Evolutionary conservation across 2,888 invertebrate species (phyloP).

Genomic region (Ichneumon xanthorius): DNA sequence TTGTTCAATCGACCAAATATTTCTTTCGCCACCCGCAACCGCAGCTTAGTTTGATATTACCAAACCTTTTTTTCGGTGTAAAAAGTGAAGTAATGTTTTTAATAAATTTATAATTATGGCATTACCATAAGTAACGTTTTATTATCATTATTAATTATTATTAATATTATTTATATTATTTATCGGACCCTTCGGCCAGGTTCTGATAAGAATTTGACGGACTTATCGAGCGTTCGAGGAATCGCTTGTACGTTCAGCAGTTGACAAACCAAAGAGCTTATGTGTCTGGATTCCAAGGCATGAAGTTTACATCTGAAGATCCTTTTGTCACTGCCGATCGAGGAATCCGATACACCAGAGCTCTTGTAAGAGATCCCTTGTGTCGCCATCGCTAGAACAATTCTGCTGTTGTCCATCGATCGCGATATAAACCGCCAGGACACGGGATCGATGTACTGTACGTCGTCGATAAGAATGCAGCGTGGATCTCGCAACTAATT

Average conservation of each 20-base stretch:
- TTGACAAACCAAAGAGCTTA: conserved; percentile 87
- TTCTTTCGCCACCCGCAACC: no score
- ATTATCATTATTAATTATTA: no score
- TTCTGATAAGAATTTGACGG: conserved; percentile 65
- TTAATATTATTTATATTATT: no score
- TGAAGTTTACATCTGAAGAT: conserved; percentile 79
- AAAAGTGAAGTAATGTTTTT: conserved; percentile 1
- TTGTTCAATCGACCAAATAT: no score
- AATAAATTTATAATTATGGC: background rate
- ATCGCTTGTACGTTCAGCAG: conserved; percentile 87
- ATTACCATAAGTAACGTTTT: no score
- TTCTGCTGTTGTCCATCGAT: conserved; percentile 64
- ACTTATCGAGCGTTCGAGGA: conserved; percentile 86
- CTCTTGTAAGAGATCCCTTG: conserved; percentile 83
- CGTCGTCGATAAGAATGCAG: conserved; percentile 86
- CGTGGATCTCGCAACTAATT: conserved; percentile 42
- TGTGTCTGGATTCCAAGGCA: conserved; percentile 83
- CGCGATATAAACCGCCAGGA: conserved; percentile 76
- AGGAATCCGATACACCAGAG: conserved; percentile 58
- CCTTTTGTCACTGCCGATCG: conserved; percentile 70
- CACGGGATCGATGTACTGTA: conserved; percentile 85
- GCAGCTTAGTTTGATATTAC: no score
- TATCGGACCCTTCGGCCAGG: no score
- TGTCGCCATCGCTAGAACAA: conserved; percentile 83
- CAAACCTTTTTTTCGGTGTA: no score